Percentiles rank a stretch among this genome's conserved stretches.
phyloP scores from a whole-genome alignment of 1,140 invertebrate species.

The Medauroidea extradentata region DNA sequence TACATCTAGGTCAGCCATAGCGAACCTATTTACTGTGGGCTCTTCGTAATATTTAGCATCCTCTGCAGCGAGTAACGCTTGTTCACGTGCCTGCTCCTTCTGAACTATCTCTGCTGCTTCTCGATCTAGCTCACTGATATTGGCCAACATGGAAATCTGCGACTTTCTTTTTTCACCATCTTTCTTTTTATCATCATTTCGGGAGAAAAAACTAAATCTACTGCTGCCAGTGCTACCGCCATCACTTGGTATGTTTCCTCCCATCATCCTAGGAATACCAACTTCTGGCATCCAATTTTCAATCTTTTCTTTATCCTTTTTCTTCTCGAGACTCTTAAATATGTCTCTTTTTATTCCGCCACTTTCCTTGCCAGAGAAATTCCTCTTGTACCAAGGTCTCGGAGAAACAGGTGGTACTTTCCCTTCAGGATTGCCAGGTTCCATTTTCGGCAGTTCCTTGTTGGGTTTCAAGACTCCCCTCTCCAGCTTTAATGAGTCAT shows the following conservation, averaged over 20 bases:
- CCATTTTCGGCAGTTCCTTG: slow-evolving; percentile 16
- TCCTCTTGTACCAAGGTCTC: slow-evolving; percentile 62
- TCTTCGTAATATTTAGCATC: slow-evolving; percentile 32
- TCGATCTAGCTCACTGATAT: slow-evolving; percentile 73
- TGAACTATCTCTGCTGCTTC: slow-evolving; percentile 71
- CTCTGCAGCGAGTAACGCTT: slow-evolving; percentile 36
- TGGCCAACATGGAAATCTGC: slow-evolving; percentile 62
- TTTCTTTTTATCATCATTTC: slow-evolving; percentile 33
- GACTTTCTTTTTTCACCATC: slow-evolving; percentile 52
- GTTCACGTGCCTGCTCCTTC: slow-evolving; percentile 46
- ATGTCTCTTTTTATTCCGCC: slow-evolving; percentile 15
- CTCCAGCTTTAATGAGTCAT: slow-evolving; percentile 48
- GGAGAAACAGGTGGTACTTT: slow-evolving; percentile 44
- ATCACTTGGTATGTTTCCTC: slow-evolving; percentile 16
- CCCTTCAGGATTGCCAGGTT: background rate
- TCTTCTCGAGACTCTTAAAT: slow-evolving; percentile 16
- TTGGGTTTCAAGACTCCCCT: slow-evolving; percentile 42
- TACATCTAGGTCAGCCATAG: slow-evolving; percentile 34
- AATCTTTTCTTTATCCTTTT: slow-evolving; percentile 22
- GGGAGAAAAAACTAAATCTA: slow-evolving; percentile 25
- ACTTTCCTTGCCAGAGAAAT: slow-evolving; percentile 27
- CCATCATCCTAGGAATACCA: slow-evolving; percentile 22
- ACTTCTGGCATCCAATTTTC: slow-evolving; percentile 34
- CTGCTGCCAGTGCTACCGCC: slow-evolving; percentile 20
- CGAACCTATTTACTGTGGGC: too few relatives aligned